These are phyloP conservation scores for Triplophysa siluroides DNA, from an alignment of 2,113 vertebrate species.

Conservation along the genomic window DNA sequence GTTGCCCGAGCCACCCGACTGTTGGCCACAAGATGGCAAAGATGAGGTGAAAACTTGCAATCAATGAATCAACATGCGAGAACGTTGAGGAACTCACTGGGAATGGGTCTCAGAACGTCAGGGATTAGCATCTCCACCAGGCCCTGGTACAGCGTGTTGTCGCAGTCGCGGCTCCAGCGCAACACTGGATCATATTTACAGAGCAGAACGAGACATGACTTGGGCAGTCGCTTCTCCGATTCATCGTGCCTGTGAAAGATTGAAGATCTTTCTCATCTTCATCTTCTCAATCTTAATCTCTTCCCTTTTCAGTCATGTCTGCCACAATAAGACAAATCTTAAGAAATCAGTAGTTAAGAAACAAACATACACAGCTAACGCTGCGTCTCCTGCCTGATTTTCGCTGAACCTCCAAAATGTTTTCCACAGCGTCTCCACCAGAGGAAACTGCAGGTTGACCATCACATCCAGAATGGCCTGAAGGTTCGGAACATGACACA, in stretches of 20 bases:
- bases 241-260: constrained; percentile 80
- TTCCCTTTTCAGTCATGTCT: no score
- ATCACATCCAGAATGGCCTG: constrained; percentile 93
- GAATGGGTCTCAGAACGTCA: constrained; percentile 90
- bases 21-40: background rate
- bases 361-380: constrained; percentile 81
- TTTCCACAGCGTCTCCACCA: constrained; percentile 94
- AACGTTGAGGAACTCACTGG: constrained; percentile 78
- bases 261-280: no score
- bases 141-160: constrained; percentile 89
- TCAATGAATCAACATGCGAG: background rate
- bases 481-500: constrained; percentile 13
- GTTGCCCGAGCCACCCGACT: background rate
- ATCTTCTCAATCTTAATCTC: no score
- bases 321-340: no score
- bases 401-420: constrained; percentile 92
- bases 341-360: background rate
- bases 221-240: constrained; percentile 90
- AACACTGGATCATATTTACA: constrained; percentile 94
- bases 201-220: constrained; percentile 85
- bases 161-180: constrained; percentile 89
- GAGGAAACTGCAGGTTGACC: constrained; percentile 91
- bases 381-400: constrained; percentile 79
- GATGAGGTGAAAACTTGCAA: background rate
- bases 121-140: constrained; percentile 93